Conservation (phyloP, 2,113 vertebrate genomes). For the Microtus ochrogaster region DNA sequence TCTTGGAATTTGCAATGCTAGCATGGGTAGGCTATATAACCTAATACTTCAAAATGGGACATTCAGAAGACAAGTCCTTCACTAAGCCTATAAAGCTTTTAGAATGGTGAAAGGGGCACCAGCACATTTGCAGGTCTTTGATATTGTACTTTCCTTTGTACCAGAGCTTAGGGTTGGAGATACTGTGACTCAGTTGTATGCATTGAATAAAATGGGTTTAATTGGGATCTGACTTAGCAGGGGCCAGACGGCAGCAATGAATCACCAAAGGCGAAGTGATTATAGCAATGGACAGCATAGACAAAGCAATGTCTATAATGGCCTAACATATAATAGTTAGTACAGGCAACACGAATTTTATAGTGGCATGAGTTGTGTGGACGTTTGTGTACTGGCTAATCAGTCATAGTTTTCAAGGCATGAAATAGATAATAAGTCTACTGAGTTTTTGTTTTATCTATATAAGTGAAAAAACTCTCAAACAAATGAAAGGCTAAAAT, state of each 20-base stretch:
- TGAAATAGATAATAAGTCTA: not conserved
- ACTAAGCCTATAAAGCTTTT: too few relatives aligned
- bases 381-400: not conserved
- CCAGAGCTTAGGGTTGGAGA: not conserved
- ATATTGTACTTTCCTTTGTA: not conserved
- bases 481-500: not conserved
- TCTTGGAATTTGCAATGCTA: not conserved
- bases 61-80: not conserved
- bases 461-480: not conserved
- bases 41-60: not conserved
- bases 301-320: not conserved
- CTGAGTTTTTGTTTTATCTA: not conserved
- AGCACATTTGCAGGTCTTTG: not conserved
- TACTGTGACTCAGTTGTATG: not conserved
- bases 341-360: not conserved
- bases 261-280: not conserved
- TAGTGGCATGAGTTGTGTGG: not conserved
- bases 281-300: not conserved
- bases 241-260: not conserved
- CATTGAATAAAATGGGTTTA: not conserved
- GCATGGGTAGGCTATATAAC: not conserved
- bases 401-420: not conserved
- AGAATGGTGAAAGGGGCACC: not conserved
- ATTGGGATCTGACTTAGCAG: not conserved
- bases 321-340: not conserved